A percentile compares a stretch with the other conserved stretches of the same genome.
Evolutionary conservation across 2,113 vertebrate genomes (phyloP).

Genomic region (Anser cygnoides): DNA sequence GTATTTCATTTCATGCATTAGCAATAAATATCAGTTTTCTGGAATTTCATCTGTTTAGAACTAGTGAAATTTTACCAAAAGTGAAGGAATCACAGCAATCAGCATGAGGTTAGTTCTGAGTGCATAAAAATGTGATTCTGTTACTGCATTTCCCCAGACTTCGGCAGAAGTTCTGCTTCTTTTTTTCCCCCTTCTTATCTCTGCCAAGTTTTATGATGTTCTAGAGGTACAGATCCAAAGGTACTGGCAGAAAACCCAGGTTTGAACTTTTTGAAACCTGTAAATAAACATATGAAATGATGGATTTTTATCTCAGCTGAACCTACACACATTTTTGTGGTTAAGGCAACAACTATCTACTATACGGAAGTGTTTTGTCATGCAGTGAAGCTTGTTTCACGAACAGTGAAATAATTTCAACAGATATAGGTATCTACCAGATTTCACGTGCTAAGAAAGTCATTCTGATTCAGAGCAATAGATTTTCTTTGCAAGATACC

Average conservation of each 20-base stretch:
- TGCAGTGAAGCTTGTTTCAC: neutral
- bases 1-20: neutral
- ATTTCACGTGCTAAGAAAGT: neutral
- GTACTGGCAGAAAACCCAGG: neutral
- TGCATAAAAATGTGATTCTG: neutral
- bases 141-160: neutral
- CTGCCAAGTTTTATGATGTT: neutral
- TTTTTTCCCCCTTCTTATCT: neutral
- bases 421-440: neutral
- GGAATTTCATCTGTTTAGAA: neutral
- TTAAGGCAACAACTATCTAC: neutral
- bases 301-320: neutral
- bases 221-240: neutral
- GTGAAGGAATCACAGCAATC: neutral
- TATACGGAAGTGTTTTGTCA: neutral
- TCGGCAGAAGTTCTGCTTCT: neutral
- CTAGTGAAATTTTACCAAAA: neutral
- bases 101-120: neutral
- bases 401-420: neutral
- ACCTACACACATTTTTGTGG: neutral
- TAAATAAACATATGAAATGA: neutral
- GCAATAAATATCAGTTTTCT: neutral
- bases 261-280: neutral
- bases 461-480: neutral
- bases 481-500: neutral